phyloP scores from a whole-genome alignment of 2,888 invertebrate genomes.

The Coelinius sp. region DNA sequence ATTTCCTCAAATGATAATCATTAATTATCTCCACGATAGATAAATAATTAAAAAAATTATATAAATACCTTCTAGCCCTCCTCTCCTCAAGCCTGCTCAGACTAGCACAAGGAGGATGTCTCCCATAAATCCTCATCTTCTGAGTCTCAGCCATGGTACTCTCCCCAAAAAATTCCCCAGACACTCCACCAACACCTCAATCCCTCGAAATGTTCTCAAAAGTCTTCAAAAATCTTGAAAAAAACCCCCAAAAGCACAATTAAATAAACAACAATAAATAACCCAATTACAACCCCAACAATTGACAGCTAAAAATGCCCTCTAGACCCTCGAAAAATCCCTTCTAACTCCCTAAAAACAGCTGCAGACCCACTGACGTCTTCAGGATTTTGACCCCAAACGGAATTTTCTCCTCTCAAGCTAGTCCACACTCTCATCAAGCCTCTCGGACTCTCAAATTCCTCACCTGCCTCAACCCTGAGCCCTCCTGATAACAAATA shows the following conservation, averaged over 20 bases:
- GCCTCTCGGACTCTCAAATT: not conserved
- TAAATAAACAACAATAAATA: not conserved
- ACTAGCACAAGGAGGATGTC: conserved; percentile 84
- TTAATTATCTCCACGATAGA: not conserved
- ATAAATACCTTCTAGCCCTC: conserved; percentile 76
- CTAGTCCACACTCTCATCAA: not conserved
- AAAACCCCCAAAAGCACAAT: not conserved
- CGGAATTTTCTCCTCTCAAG: not conserved
- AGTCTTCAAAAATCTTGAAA: not conserved
- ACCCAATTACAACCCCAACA: not conserved
- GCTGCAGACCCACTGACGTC: no score
- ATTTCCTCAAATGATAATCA: not conserved
- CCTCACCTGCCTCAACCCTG: not conserved
- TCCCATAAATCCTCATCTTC: conserved; percentile 80
- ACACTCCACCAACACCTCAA: not conserved
- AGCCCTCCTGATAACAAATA: not conserved
- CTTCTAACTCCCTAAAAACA: no score
- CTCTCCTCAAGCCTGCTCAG: conserved; percentile 82
- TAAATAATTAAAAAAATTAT: conserved; percentile 44
- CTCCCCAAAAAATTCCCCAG: not conserved
- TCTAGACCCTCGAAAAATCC: not conserved
- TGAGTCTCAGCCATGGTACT: conserved; percentile 81
- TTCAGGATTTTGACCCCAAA: not conserved
- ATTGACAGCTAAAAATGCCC: not conserved
- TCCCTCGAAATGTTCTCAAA: not conserved